Evolutionary conservation across 2,888 invertebrate genomes (phyloP).

Genomic region (Ctenicera cuprea): DNA sequence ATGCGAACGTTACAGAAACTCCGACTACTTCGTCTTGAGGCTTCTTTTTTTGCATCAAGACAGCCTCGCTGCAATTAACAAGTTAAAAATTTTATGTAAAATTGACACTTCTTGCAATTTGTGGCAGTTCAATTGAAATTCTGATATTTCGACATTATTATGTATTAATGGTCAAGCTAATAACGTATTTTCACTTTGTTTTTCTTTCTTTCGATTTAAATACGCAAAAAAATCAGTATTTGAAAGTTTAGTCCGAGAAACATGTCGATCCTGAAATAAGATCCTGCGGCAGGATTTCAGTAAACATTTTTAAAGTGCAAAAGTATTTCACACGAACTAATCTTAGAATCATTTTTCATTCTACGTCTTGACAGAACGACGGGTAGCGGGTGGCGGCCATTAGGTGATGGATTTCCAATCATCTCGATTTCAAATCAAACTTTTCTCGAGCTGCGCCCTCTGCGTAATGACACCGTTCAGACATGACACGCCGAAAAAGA

Average conservation of each 20-base stretch:
- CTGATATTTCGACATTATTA: too few species aligned
- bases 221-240: too few species aligned
- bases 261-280: neutral
- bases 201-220: too few species aligned
- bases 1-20: too few species aligned
- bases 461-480: slow-evolving; percentile 61
- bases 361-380: slow-evolving; percentile 62
- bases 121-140: too few species aligned
- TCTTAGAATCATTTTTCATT: slow-evolving; percentile 67
- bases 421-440: slow-evolving; percentile 67
- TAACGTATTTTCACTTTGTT: too few species aligned
- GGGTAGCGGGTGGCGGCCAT: slow-evolving; percentile 62
- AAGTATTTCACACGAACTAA: slow-evolving; percentile 49
- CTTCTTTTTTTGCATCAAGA: too few species aligned
- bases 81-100: too few species aligned
- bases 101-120: too few species aligned
- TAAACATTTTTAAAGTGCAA: slow-evolving; percentile 42
- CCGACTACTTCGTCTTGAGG: too few species aligned
- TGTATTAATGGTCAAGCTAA: too few species aligned
- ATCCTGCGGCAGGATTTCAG: slow-evolving; percentile 30
- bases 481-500: slow-evolving; percentile 60
- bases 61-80: too few species aligned
- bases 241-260: neutral
- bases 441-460: slow-evolving; percentile 63
- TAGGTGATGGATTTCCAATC: slow-evolving; percentile 70